Evolutionary conservation across 2,888 invertebrate species (phyloP).

Genomic region (Dryococelus australis): DNA sequence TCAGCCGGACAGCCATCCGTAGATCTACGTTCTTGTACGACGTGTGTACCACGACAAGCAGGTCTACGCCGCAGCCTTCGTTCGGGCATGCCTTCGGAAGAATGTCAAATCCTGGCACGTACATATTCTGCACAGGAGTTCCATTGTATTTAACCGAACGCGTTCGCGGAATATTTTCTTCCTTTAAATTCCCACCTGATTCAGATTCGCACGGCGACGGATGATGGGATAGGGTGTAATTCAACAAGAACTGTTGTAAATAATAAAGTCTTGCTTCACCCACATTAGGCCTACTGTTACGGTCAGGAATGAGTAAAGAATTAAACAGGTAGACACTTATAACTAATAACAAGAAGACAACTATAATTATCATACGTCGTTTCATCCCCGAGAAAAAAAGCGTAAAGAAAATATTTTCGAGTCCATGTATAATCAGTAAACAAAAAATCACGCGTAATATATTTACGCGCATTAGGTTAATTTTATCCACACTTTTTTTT

Average conservation of each 20-base stretch:
- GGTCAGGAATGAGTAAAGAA: neutral
- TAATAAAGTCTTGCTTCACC: neutral
- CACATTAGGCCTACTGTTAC: neutral
- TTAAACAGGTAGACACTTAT: neutral
- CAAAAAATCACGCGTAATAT: neutral
- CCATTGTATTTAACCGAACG: neutral
- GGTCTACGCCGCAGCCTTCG: neutral
- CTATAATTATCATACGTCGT: neutral
- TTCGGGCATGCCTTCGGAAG: neutral
- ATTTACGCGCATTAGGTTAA: neutral
- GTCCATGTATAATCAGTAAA: neutral
- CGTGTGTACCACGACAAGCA: conserved; percentile 56
- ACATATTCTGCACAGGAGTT: neutral
- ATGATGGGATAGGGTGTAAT: neutral
- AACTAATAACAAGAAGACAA: neutral
- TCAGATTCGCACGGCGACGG: neutral
- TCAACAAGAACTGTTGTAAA: neutral
- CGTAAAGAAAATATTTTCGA: neutral
- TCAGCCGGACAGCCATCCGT: conserved; percentile 78
- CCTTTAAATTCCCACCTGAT: neutral
- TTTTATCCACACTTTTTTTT: neutral
- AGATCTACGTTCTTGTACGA: conserved; percentile 75
- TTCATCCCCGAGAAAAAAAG: neutral
- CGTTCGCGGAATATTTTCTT: neutral
- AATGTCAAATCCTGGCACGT: neutral